Evolutionary conservation across 2,797 vertebrate species (phyloP).

Genomic region (Sibirionetta formosa): DNA sequence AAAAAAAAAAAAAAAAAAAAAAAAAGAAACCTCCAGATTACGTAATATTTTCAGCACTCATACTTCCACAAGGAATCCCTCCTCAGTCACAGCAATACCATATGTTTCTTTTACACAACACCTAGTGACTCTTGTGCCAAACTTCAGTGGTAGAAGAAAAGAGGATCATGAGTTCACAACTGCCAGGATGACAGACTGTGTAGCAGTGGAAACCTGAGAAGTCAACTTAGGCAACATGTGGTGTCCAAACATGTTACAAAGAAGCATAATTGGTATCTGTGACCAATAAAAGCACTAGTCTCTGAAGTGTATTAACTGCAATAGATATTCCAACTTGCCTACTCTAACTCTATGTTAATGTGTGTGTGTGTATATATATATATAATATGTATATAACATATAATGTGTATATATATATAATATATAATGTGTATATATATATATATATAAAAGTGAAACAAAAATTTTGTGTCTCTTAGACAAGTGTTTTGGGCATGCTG

Average conservation of each 20-base stretch:
- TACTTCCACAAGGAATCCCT: conserved; percentile 49
- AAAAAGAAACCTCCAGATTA: not conserved
- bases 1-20: not conserved
- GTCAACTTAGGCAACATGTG: not conserved
- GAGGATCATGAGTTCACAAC: not conserved
- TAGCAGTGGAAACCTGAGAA: conserved; percentile 40
- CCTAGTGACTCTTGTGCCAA: not conserved
- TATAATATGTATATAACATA: too few relatives aligned
- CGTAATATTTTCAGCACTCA: not conserved
- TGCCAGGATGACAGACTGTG: conserved; percentile 47
- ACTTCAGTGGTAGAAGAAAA: not conserved
- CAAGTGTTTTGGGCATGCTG: not conserved
- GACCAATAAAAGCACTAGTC: not conserved
- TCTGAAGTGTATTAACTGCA: not conserved
- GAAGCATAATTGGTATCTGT: not conserved
- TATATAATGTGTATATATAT: too few relatives aligned
- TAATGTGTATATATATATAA: too few relatives aligned
- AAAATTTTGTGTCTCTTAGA: not conserved
- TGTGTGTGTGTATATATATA: too few relatives aligned
- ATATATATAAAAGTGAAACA: not conserved
- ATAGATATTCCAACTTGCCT: not conserved
- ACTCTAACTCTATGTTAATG: not conserved
- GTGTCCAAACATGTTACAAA: not conserved
- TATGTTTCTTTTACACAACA: conserved; percentile 32
- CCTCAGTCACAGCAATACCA: conserved; percentile 10